These are phyloP conservation scores for Stichodactyla helianthus DNA, from an alignment of 64 coral and sea anemone species.

Conservation along the genomic window DNA sequence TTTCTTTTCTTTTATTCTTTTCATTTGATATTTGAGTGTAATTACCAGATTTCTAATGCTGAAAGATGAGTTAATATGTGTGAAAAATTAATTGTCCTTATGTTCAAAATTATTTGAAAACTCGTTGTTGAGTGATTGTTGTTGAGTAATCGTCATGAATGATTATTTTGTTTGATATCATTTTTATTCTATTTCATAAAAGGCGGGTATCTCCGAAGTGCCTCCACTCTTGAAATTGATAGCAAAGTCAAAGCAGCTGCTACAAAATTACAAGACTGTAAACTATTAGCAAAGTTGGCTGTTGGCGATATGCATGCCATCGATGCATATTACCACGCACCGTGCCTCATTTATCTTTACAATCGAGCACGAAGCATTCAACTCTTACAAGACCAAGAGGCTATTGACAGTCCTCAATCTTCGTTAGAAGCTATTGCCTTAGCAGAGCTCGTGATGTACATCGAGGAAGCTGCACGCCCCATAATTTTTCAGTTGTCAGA, in stretches of 20 bases:
- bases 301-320: slow-evolving; percentile 66
- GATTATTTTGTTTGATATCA: slow-evolving; percentile 1
- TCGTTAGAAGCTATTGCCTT: slow-evolving; percentile 44
- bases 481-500: slow-evolving; percentile 12
- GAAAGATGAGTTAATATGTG: not conserved
- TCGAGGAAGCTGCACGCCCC: slow-evolving; percentile 25
- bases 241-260: slow-evolving; percentile 20
- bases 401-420: not conserved
- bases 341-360: not conserved
- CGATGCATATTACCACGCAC: slow-evolving; percentile 37
- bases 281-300: slow-evolving; percentile 37
- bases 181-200: too few species aligned
- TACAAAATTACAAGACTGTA: slow-evolving; percentile 31
- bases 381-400: too few species aligned
- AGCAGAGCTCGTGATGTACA: slow-evolving; percentile 33
- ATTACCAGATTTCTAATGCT: not conserved
- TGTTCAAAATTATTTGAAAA: not conserved
- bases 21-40: not conserved
- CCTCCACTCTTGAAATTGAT: slow-evolving; percentile 13
- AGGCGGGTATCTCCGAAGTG: too few species aligned
- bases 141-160: not conserved
- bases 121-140: too few species aligned
- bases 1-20: not conserved
- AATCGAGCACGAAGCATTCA: too few species aligned
- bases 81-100: not conserved